These are phyloP conservation scores for Phrynocephalus guinanensis DNA, from an alignment of 2,797 vertebrate genomes.

Conservation along the genomic window DNA sequence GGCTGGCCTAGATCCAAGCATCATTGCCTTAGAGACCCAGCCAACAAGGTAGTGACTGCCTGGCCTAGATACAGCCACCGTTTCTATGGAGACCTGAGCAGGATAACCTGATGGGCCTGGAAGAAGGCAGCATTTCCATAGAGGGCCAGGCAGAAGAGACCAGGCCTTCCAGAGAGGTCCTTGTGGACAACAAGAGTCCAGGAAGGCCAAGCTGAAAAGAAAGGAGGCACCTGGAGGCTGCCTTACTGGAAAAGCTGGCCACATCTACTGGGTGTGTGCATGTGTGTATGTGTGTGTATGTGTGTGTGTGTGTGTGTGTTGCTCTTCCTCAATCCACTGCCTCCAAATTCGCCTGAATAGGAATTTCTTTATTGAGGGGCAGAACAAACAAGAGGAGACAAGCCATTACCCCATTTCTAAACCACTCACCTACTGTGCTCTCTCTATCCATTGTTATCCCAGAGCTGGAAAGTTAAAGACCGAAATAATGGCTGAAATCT, in stretches of 20 bases:
- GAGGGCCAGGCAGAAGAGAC: not conserved
- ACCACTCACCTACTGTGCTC: not conserved
- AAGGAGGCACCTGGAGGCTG: no score
- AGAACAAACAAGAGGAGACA: not conserved
- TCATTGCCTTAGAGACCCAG: not conserved
- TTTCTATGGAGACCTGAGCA: slow-evolving; percentile 4
- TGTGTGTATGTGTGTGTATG: not conserved
- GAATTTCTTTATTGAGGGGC: not conserved
- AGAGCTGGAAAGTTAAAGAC: not conserved
- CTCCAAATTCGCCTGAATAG: slow-evolving; percentile 13
- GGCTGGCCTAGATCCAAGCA: slow-evolving; percentile 19
- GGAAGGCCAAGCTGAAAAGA: no score
- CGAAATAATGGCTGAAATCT: not conserved
- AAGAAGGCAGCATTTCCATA: not conserved
- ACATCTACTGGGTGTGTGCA: slow-evolving; percentile 13
- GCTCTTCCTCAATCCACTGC: not conserved
- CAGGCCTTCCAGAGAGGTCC: not conserved
- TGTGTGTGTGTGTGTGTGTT: not conserved
- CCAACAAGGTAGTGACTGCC: not conserved
- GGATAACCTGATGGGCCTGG: not conserved
- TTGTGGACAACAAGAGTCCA: not conserved
- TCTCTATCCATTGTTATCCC: not conserved
- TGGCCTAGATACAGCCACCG: slow-evolving; percentile 11
- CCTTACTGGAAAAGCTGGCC: slow-evolving; percentile 21
- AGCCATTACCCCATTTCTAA: not conserved